Conservation (phyloP, 2,113 vertebrate species). For the Prinia subflava region DNA sequence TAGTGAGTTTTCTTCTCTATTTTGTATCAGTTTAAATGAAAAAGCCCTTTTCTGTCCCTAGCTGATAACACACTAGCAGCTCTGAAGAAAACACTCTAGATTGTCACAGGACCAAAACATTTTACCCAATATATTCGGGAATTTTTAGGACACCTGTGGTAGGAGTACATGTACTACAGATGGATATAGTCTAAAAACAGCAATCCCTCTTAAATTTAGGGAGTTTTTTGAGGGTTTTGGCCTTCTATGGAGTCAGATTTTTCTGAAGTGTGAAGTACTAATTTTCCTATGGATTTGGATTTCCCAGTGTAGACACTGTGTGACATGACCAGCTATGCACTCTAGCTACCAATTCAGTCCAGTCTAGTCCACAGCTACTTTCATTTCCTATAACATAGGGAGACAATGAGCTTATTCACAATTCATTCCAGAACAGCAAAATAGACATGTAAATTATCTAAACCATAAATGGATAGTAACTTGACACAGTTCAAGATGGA, state of each 20-base stretch:
- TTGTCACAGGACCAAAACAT: not conserved
- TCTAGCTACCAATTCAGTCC: constrained; percentile 19
- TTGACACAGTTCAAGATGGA: constrained; percentile 47
- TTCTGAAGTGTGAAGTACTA: not conserved
- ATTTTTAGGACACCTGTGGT: not conserved
- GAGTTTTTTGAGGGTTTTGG: not conserved
- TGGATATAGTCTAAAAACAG: not conserved
- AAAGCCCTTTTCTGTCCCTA: not conserved
- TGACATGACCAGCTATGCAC: constrained; percentile 37
- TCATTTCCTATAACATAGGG: constrained; percentile 58
- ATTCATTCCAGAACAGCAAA: constrained; percentile 71
- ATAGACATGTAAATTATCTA: constrained; percentile 76
- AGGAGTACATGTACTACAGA: not conserved
- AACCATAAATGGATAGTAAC: constrained; percentile 69
- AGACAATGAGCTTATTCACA: constrained; percentile 76
- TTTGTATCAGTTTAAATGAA: not conserved
- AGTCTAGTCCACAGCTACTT: constrained; percentile 44
- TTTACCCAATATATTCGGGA: not conserved
- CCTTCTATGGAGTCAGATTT: not conserved
- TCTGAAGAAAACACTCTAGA: not conserved
- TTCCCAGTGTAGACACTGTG: constrained; percentile 43
- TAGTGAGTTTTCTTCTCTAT: not conserved
- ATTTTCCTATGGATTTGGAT: constrained; percentile 23
- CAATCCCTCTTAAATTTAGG: not conserved
- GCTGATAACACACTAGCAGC: not conserved